These are phyloP conservation scores for Scrobipalpa costella DNA, from an alignment of 2,888 invertebrate genomes.

Conservation along the genomic window DNA sequence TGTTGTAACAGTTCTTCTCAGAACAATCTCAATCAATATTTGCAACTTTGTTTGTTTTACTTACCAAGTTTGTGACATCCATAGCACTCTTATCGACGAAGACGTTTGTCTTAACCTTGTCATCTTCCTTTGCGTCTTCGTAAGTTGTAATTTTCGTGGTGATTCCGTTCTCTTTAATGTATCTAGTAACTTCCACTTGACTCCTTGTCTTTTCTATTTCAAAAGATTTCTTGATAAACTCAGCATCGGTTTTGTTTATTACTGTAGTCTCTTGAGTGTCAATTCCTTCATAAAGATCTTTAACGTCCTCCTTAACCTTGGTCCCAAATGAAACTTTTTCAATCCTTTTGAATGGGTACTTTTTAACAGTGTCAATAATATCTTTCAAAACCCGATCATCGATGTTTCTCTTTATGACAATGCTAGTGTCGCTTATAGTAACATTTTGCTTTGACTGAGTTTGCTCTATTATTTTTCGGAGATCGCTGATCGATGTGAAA, in stretches of 20 bases:
- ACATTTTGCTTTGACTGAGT: constrained; percentile 71
- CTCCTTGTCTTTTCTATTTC: constrained; percentile 74
- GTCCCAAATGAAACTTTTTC: constrained; percentile 79
- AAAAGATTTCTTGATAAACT: constrained; percentile 69
- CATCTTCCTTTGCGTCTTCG: constrained; percentile 76
- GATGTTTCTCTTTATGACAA: constrained; percentile 73
- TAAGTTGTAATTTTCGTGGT: constrained; percentile 75
- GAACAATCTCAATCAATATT: neutral
- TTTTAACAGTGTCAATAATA: constrained; percentile 75
- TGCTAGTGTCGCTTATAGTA: constrained; percentile 72
- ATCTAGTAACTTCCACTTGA: constrained; percentile 76
- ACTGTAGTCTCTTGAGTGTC: constrained; percentile 70
- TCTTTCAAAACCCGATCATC: constrained; percentile 72
- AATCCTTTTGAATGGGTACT: constrained; percentile 75
- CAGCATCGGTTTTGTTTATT: constrained; percentile 61
- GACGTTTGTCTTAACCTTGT: constrained; percentile 74
- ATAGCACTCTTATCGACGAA: constrained; percentile 76
- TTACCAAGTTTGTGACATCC: constrained; percentile 79
- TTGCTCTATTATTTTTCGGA: constrained; percentile 71
- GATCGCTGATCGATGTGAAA: constrained; percentile 73
- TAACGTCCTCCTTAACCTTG: constrained; percentile 82
- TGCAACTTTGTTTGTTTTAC: constrained; percentile 35
- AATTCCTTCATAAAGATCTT: constrained; percentile 75
- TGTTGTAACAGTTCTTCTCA: neutral
- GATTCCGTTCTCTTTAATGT: constrained; percentile 74